phyloP scores from a whole-genome alignment of 2,888 invertebrate genomes.

The Minunthozetes semirufus region DNA sequence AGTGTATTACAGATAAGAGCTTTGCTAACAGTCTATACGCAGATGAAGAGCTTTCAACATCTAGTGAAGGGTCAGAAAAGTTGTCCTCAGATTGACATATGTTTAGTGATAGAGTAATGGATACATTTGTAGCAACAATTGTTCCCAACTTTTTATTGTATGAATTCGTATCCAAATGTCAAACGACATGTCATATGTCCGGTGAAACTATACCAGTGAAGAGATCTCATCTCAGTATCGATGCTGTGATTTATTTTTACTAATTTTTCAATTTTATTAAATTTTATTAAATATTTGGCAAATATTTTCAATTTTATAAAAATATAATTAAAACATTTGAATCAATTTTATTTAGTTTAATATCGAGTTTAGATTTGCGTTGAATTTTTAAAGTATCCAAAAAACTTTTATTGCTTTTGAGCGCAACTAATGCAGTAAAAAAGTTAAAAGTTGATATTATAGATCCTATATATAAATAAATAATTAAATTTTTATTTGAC shows the following conservation, averaged over 20 bases:
- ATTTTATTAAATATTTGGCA: neutral
- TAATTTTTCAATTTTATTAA: neutral
- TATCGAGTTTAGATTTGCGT: neutral
- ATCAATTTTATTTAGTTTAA: neutral
- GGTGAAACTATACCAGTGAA: neutral
- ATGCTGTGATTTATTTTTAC: constrained; percentile 19
- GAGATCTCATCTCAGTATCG: constrained; percentile 15
- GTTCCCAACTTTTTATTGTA: no score
- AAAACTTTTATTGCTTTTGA: no score
- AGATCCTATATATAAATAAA: no score
- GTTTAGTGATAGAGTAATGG: neutral
- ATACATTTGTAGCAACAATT: no score
- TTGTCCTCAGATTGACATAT: constrained; percentile 7
- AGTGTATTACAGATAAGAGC: neutral
- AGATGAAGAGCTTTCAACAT: constrained; percentile 28
- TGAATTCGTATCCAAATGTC: no score
- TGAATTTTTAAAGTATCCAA: neutral
- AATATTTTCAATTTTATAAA: no score
- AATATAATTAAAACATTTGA: neutral
- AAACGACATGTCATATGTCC: neutral
- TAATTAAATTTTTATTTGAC: no score
- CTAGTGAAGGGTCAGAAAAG: constrained; percentile 33
- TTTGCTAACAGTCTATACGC: constrained; percentile 4
- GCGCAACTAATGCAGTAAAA: no score
- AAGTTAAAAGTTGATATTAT: no score